phyloP scores from a whole-genome alignment of 2,113 vertebrate genomes.

The Fulmarus glacialis region DNA sequence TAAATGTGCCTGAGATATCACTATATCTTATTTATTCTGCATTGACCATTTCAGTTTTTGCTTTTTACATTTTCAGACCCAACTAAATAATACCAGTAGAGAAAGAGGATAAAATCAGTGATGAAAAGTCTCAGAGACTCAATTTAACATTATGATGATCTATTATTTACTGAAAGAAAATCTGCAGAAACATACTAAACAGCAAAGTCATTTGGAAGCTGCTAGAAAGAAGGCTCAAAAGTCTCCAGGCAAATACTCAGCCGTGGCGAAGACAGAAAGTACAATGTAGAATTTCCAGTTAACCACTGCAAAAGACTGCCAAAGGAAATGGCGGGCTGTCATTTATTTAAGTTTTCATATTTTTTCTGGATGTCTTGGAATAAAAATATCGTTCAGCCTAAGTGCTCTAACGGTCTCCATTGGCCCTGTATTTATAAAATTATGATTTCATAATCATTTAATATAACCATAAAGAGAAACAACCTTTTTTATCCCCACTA shows the following conservation, averaged over 20 bases:
- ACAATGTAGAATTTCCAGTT: background rate
- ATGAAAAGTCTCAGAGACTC: background rate
- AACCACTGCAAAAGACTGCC: background rate
- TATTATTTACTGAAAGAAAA: background rate
- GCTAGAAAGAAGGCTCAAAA: background rate
- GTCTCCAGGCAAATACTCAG: background rate
- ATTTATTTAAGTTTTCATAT: background rate
- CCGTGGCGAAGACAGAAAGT: background rate
- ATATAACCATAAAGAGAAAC: background rate
- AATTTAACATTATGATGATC: background rate
- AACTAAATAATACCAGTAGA: background rate
- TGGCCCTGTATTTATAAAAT: background rate
- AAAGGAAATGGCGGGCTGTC: background rate
- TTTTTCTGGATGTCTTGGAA: background rate
- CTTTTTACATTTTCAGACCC: background rate
- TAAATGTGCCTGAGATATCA: background rate
- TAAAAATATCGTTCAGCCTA: background rate
- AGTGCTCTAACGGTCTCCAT: background rate
- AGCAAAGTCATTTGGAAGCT: background rate
- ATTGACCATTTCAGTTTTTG: background rate
- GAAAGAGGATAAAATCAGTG: background rate
- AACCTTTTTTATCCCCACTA: background rate
- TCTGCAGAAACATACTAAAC: background rate
- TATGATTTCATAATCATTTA: background rate
- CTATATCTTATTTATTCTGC: background rate